Percentiles rank a stretch among this genome's conserved stretches.
These are phyloP conservation scores for Pimpla rufipes DNA, from an alignment of 2,888 invertebrate species.

Conservation along the genomic window DNA sequence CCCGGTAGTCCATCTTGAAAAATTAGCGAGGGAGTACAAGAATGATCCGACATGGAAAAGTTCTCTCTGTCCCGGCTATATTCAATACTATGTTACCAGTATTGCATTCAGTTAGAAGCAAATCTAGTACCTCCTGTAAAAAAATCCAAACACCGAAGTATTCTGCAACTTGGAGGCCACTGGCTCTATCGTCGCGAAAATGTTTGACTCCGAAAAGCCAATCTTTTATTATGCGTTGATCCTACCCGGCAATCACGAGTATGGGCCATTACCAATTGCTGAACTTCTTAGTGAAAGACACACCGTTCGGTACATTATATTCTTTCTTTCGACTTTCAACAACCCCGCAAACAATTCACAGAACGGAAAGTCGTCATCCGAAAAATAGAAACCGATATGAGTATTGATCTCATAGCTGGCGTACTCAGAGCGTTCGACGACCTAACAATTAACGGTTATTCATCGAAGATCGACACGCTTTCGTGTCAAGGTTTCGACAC, in stretches of 20 bases:
- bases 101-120: slow-evolving; percentile 17
- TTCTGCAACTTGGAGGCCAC: slow-evolving; percentile 32
- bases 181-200: slow-evolving; percentile 22
- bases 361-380: background rate
- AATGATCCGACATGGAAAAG: slow-evolving; percentile 5
- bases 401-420: background rate
- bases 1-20: slow-evolving; percentile 1
- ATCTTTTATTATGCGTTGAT: slow-evolving; percentile 21
- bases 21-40: background rate
- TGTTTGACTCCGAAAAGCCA: slow-evolving; percentile 4
- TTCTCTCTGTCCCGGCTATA: background rate
- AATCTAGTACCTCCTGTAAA: slow-evolving; percentile 6
- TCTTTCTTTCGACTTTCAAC: background rate
- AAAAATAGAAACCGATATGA: slow-evolving; percentile 33
- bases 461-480: too few species aligned
- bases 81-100: slow-evolving; percentile 1
- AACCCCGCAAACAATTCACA: background rate
- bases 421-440: background rate
- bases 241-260: background rate
- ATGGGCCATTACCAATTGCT: slow-evolving; percentile 43
- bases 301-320: slow-evolving; percentile 19
- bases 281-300: slow-evolving; percentile 36
- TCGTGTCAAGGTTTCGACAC: background rate
- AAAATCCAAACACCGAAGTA: background rate
- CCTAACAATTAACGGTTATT: background rate